phyloP scores from a whole-genome alignment of 2,888 invertebrate species.

The Uropetala carovei region DNA sequence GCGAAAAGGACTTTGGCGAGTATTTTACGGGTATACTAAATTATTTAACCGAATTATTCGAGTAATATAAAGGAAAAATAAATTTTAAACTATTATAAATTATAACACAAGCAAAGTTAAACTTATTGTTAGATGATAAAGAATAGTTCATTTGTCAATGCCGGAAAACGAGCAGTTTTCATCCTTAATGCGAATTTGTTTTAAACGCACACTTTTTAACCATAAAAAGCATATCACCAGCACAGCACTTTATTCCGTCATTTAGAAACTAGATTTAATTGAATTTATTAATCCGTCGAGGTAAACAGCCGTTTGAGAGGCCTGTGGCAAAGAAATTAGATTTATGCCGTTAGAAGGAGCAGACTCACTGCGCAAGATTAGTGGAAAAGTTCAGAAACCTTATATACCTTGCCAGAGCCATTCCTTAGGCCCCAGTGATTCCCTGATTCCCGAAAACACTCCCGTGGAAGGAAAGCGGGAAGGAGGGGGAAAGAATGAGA shows the following conservation, averaged over 20 bases:
- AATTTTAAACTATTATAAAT: no score
- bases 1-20: no score
- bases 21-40: no score
- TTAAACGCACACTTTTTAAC: no score
- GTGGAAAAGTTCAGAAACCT: slow-evolving; percentile 55
- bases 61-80: no score
- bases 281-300: slow-evolving; percentile 40
- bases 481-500: no score
- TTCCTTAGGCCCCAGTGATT: slow-evolving; percentile 43
- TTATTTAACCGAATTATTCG: no score
- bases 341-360: slow-evolving; percentile 47
- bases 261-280: slow-evolving; percentile 46
- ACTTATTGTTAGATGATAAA: no score
- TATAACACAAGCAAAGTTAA: no score
- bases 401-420: slow-evolving; percentile 50
- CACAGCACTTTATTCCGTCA: slow-evolving; percentile 8
- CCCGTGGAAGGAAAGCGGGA: not conserved
- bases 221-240: not conserved
- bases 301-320: slow-evolving; percentile 60
- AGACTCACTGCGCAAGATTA: slow-evolving; percentile 53
- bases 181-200: no score
- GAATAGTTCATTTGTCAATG: no score
- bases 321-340: slow-evolving; percentile 43
- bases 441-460: slow-evolving; percentile 47
- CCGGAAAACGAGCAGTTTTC: no score